Percentiles rank a stretch among this genome's conserved stretches.
Evolutionary conservation across 2,797 vertebrate species (phyloP).

Genomic region (Paratrypauchen microcephalus): DNA sequence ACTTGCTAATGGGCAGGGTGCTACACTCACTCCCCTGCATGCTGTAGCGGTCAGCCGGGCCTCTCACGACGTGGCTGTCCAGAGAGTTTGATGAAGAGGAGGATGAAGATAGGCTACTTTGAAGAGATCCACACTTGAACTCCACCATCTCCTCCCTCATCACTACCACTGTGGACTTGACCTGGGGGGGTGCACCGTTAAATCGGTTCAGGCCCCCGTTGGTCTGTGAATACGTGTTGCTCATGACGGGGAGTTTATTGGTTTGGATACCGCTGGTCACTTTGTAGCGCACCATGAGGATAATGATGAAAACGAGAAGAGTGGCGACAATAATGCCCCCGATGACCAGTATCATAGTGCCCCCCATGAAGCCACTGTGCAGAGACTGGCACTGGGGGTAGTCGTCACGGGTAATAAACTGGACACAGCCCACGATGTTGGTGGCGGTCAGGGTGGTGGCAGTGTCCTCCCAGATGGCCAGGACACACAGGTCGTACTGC

Average conservation of each 20-base stretch:
- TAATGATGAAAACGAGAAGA: conserved; percentile 92
- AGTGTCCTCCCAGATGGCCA: conserved; percentile 97
- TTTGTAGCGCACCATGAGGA: conserved; percentile 97
- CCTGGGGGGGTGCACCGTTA: conserved; percentile 80
- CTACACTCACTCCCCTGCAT: conserved; percentile 80
- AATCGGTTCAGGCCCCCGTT: conserved; percentile 84
- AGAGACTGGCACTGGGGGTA: conserved; percentile 94
- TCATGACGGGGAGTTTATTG: conserved; percentile 83
- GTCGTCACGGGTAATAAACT: conserved; percentile 93
- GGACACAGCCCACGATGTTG: conserved; percentile 93
- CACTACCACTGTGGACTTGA: conserved; percentile 89
- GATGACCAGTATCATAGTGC: conserved; percentile 95
- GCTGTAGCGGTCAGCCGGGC: conserved; percentile 79
- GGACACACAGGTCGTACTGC: conserved; percentile 94
- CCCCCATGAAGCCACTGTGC: conserved; percentile 93
- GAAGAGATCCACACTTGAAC: conserved; percentile 84
- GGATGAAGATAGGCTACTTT: conserved; percentile 89
- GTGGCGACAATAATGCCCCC: conserved; percentile 95
- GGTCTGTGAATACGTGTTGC: conserved; percentile 92
- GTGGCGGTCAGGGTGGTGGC: conserved; percentile 96
- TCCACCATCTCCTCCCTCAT: conserved; percentile 86
- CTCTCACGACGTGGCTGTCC: conserved; percentile 72
- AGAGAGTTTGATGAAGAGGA: conserved; percentile 84
- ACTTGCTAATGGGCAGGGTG: conserved; percentile 85
- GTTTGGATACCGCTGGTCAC: conserved; percentile 83